These are phyloP conservation scores for Leptatherina wallacei DNA, from an alignment of 2,797 vertebrate genomes.

Conservation along the genomic window DNA sequence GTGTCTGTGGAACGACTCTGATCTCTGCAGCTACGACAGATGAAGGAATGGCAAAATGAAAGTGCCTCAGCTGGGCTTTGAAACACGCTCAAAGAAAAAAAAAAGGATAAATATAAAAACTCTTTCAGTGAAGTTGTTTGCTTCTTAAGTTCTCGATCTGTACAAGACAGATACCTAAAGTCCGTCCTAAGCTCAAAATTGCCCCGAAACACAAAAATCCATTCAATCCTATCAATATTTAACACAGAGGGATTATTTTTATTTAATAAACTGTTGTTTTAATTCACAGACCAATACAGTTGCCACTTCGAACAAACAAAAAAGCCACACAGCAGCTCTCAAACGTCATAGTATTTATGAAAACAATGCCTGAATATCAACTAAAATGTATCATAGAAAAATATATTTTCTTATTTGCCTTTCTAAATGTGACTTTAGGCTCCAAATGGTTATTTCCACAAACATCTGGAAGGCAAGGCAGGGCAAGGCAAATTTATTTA, in stretches of 20 bases:
- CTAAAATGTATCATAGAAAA: not conserved
- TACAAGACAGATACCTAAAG: slow-evolving; percentile 9
- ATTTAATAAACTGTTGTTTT: slow-evolving; percentile 10
- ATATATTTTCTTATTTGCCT: not conserved
- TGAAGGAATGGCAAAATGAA: slow-evolving; percentile 19
- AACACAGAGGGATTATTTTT: slow-evolving; percentile 11
- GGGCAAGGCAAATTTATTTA: no score
- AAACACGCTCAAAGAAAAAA: slow-evolving; percentile 17
- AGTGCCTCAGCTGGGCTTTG: not conserved
- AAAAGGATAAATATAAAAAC: slow-evolving; percentile 3
- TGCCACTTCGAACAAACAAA: not conserved
- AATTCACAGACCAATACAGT: not conserved
- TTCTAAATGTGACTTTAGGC: slow-evolving; percentile 13
- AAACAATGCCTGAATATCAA: not conserved
- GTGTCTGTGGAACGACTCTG: slow-evolving; percentile 10
- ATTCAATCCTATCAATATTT: slow-evolving; percentile 19
- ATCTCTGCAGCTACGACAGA: slow-evolving; percentile 26
- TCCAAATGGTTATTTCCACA: slow-evolving; percentile 6
- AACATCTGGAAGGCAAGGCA: slow-evolving; percentile 2
- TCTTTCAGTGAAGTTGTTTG: slow-evolving; percentile 27
- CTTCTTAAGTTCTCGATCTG: slow-evolving; percentile 31
- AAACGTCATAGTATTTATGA: not conserved
- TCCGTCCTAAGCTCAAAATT: slow-evolving; percentile 1
- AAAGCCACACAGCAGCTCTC: not conserved
- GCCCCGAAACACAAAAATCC: slow-evolving; percentile 14